Percentiles rank a stretch among this genome's conserved stretches.
phyloP scores from a whole-genome alignment of 2,797 vertebrate genomes.

The Fistularia commersonii region DNA sequence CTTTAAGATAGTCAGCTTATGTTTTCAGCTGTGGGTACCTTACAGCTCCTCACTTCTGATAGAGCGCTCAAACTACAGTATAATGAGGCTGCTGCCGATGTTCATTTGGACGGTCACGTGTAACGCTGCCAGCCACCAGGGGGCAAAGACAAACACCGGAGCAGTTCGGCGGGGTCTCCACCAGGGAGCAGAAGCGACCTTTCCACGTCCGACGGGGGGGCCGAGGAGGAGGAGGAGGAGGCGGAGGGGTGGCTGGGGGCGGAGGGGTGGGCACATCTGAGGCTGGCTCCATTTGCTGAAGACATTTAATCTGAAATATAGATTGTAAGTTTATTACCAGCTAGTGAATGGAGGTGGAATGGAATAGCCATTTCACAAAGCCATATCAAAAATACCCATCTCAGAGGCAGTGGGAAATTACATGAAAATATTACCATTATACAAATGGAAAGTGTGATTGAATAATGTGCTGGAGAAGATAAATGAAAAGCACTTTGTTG shows the following conservation, averaged over 20 bases:
- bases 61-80: slow-evolving; percentile 7
- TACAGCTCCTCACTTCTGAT: slow-evolving; percentile 17
- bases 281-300: slow-evolving; percentile 68
- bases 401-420: slow-evolving; percentile 75
- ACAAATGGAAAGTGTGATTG: slow-evolving; percentile 85
- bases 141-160: slow-evolving; percentile 3
- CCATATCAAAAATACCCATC: slow-evolving; percentile 76
- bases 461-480: slow-evolving; percentile 84
- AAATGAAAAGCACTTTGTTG: slow-evolving; percentile 89
- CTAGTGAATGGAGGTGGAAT: slow-evolving; percentile 65
- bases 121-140: slow-evolving; percentile 52
- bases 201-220: background rate
- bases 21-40: slow-evolving; percentile 32
- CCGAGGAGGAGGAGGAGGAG: background rate
- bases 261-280: slow-evolving; percentile 15
- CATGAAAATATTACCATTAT: slow-evolving; percentile 85
- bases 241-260: background rate
- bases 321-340: slow-evolving; percentile 77
- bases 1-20: slow-evolving; percentile 43
- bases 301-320: slow-evolving; percentile 76
- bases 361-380: slow-evolving; percentile 74
- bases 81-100: slow-evolving; percentile 20
- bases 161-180: slow-evolving; percentile 32
- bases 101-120: slow-evolving; percentile 22
- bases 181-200: slow-evolving; percentile 71